Percentiles rank a stretch among this genome's conserved stretches.
phyloP scores from a whole-genome alignment of 2,113 vertebrate genomes.

The Psettodes erumei region DNA sequence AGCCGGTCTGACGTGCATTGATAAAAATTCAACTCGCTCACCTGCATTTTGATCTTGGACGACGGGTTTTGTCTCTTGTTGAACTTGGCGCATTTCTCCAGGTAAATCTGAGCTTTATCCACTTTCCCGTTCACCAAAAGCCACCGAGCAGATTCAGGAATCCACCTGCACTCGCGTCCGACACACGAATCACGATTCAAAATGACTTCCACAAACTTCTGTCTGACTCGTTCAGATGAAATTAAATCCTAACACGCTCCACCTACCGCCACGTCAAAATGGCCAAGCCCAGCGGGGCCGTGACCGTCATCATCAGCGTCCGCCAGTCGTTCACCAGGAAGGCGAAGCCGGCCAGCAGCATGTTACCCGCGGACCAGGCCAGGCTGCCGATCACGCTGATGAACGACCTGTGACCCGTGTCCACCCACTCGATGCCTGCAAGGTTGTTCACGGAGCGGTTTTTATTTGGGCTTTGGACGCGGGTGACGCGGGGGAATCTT shows the following conservation, averaged over 20 bases:
- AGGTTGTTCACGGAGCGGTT: too few relatives aligned
- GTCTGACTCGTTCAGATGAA: too few relatives aligned
- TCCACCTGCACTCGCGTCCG: conserved; percentile 80
- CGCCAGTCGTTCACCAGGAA: conserved; percentile 77
- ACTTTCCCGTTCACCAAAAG: conserved; percentile 85
- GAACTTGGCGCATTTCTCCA: conserved; percentile 84
- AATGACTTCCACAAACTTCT: too few relatives aligned
- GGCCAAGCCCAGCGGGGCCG: conserved; percentile 68
- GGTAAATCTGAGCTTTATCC: conserved; percentile 82
- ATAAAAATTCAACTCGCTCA: conserved; percentile 44
- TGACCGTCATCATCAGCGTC: conserved; percentile 67
- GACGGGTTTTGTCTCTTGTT: conserved; percentile 77
- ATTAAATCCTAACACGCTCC: too few relatives aligned
- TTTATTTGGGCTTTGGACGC: too few relatives aligned
- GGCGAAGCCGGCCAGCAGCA: conserved; percentile 75
- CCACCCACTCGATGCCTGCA: conserved; percentile 81
- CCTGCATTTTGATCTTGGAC: conserved; percentile 78
- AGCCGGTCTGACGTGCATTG: not conserved
- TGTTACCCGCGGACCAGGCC: conserved; percentile 76
- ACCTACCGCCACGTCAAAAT: conserved; percentile 80
- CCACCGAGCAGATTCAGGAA: conserved; percentile 93
- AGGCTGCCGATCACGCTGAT: conserved; percentile 73
- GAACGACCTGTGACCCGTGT: conserved; percentile 69
- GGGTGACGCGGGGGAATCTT: too few relatives aligned
- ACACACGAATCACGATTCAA: not conserved